A percentile compares a stretch with the other conserved stretches of the same genome.
Evolutionary conservation across 2,888 invertebrate species (phyloP).

Genomic region (Cheilosia urbana): DNA sequence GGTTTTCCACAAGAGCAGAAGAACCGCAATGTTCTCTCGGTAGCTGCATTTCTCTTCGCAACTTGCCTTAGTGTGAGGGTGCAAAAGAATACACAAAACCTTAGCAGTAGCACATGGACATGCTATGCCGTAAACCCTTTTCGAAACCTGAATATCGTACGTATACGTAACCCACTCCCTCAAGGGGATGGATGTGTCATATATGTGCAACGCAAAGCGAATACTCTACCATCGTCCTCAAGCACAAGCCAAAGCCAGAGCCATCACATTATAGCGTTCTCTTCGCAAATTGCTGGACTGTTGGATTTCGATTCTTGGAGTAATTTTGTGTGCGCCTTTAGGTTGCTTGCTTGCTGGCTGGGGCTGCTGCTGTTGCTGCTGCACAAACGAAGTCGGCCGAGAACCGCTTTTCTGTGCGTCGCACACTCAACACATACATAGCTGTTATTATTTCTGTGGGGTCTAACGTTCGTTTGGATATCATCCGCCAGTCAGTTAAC

Average conservation of each 20-base stretch:
- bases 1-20: constrained; percentile 6
- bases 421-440: constrained; percentile 36
- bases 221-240: constrained; percentile 18
- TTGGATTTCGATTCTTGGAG: constrained; percentile 47
- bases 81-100: constrained; percentile 54
- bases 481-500: constrained; percentile 73
- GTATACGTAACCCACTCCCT: constrained; percentile 67
- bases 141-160: constrained; percentile 30
- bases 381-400: constrained; percentile 63
- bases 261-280: constrained; percentile 43
- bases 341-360: constrained; percentile 32
- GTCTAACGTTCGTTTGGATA: constrained; percentile 72
- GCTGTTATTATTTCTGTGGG: constrained; percentile 74
- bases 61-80: constrained; percentile 28
- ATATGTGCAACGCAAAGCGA: constrained; percentile 50
- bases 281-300: constrained; percentile 50
- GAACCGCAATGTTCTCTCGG: constrained; percentile 40
- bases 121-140: constrained; percentile 54
- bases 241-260: not conserved
- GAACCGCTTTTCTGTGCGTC: constrained; percentile 67
- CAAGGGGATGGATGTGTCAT: constrained; percentile 69
- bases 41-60: constrained; percentile 59
- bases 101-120: constrained; percentile 55
- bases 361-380: constrained; percentile 34
- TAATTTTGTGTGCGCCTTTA: constrained; percentile 51